Base-by-base conservation (phyloP, 2,888 invertebrate genomes). In the Tineola bisselliella region DNA sequence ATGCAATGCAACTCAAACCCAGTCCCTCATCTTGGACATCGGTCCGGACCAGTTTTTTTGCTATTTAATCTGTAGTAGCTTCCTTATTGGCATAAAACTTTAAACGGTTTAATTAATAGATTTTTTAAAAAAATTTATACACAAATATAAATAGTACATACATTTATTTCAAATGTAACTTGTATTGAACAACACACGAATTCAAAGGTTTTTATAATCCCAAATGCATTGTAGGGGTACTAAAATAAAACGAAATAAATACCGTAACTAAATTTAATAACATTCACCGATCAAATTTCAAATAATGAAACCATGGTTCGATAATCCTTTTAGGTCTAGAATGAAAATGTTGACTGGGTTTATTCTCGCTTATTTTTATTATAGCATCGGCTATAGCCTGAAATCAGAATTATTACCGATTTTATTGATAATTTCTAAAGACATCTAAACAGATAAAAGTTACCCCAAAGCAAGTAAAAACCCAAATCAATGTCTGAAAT, bases 1-100 rank as follows among this genome's bases (percentile, higher is more conserved):
- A 64, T 64, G 66, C 65, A 15, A 48, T 48, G 48, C 48, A 15
- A 13, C 48, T 48, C 17, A n/a, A 10, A 48, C 48, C 38, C 38
- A 3, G 48, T 48, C 48, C 13, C 6, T 48, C 48, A 48, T n/a
- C 15, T 17, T n/a, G 48, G 48, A 48, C 48, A 48, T 17, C 43
- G 48, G 48, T n/a, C 48, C 15, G 5, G 48, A 48, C 48, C 48
- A 48, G 48, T 48, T 48, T 48, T 44, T 48, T 8, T 48, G 17
- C 48, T 17, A 48, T 17, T 48, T 48, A 17, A 48, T 48, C 48
- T 15, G 13, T 13, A 43, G 43, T 43, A 12, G 43, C 48, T 48
- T 48, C 48, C 48, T 48, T 48, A 48, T 48, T 48, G 48, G 12
- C n/a, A 10, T 48, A 48, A 15, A 15, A 5, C 17, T 12, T 38